phyloP scores from a whole-genome alignment of 2,113 vertebrate genomes.

The Madoqua kirkii region DNA sequence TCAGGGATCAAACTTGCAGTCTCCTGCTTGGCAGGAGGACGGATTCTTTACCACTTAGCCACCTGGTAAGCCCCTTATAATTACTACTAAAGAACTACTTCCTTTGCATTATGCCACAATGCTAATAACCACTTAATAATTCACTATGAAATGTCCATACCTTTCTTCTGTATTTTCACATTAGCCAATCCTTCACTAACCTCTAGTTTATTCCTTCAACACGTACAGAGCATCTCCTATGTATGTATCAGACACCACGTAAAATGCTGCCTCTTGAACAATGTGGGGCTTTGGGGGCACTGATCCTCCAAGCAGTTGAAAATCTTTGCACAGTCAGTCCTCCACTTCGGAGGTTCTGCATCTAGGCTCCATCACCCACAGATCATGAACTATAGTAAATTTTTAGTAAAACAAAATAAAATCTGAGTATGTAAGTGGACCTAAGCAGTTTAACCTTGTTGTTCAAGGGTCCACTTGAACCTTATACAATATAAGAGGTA shows the following conservation, averaged over 20 bases:
- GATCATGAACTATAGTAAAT: neutral
- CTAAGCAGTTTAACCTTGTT: neutral
- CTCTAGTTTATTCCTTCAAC: neutral
- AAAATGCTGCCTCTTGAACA: neutral
- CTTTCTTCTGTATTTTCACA: neutral
- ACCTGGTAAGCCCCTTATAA: neutral
- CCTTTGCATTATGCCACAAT: neutral
- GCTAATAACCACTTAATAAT: neutral
- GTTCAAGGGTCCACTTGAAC: neutral
- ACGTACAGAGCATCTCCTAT: neutral
- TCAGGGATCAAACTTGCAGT: neutral
- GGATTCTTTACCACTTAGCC: neutral
- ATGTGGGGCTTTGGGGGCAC: neutral
- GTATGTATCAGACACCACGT: neutral
- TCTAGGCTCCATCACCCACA: neutral
- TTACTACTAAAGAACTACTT: neutral
- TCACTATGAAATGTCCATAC: neutral
- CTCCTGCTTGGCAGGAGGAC: neutral
- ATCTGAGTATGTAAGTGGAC: neutral
- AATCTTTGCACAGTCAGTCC: neutral
- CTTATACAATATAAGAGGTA: neutral
- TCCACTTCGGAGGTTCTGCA: neutral
- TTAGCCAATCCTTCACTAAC: neutral
- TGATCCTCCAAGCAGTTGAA: neutral
- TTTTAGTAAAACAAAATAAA: neutral